Evolutionary conservation across 2,888 invertebrate genomes (phyloP).

Genomic region (Lucinisca nassula): DNA sequence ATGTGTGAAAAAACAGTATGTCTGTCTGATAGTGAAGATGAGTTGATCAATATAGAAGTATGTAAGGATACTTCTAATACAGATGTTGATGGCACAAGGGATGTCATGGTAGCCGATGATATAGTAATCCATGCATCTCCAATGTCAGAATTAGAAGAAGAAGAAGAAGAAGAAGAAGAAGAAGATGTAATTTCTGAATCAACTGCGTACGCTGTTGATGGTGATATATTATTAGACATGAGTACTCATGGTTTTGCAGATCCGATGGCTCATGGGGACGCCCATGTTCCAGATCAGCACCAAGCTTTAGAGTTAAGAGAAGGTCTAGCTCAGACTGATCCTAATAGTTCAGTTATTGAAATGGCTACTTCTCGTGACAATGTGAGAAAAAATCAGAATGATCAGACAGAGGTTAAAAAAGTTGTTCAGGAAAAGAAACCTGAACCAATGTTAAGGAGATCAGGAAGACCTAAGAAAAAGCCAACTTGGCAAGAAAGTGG

Average conservation of each 20-base stretch:
- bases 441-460: not conserved
- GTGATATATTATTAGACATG: too few species aligned
- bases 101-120: not conserved
- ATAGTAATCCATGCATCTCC: not conserved
- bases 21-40: not conserved
- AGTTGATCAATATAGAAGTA: not conserved
- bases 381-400: not conserved
- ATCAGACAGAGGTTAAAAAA: not conserved
- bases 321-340: not conserved
- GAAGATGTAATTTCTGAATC: not conserved
- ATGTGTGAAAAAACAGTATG: not conserved
- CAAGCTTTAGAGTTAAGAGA: not conserved
- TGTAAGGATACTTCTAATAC: not conserved
- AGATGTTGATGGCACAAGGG: not conserved
- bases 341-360: not conserved
- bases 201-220: not conserved
- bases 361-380: too few species aligned
- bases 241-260: not conserved
- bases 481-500: not conserved
- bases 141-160: not conserved
- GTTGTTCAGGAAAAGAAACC: not conserved
- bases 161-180: not conserved
- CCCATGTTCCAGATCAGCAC: not conserved
- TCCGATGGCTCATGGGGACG: not conserved
- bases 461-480: not conserved